phyloP scores from a whole-genome alignment of 2,888 invertebrate genomes.

The Nomada fabriciana region DNA sequence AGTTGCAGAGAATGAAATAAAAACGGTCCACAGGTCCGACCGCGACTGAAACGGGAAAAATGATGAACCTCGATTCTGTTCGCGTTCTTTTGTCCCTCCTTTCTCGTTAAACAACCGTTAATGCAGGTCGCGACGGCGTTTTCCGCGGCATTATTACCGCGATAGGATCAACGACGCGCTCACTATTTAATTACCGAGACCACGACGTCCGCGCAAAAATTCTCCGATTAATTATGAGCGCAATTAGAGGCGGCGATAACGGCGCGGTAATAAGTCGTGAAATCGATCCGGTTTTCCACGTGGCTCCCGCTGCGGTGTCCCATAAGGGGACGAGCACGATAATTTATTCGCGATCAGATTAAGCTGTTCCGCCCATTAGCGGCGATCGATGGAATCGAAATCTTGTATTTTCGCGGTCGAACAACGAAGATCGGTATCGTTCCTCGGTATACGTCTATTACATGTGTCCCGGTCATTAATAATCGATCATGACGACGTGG shows the following conservation, averaged over 20 bases:
- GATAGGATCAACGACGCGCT: constrained; percentile 54
- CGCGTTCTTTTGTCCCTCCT: background rate
- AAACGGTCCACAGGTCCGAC: background rate
- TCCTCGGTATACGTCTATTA: constrained; percentile 27
- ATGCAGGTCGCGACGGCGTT: background rate
- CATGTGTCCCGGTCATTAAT: constrained; percentile 31
- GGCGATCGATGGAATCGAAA: constrained; percentile 40
- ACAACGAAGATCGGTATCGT: background rate
- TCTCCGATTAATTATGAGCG: constrained; percentile 57
- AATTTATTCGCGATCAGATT: constrained; percentile 56
- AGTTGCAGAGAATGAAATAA: background rate
- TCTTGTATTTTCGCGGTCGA: constrained; percentile 43
- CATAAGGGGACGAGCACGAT: constrained; percentile 29
- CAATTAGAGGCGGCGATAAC: constrained; percentile 59
- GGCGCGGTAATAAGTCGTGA: constrained; percentile 52
- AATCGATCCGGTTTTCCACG: constrained; percentile 52
- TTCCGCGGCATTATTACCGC: constrained; percentile 47
- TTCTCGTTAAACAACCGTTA: constrained; percentile 19
- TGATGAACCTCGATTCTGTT: too few species aligned
- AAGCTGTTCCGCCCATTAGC: constrained; percentile 37
- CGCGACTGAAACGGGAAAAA: too few species aligned
- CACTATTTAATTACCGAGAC: constrained; percentile 53
- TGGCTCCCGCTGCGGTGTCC: constrained; percentile 20
- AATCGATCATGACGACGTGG: constrained; percentile 15
- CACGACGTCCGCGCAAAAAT: constrained; percentile 34